Percentiles rank a stretch among this genome's conserved stretches.
Conservation (phyloP, 2,113 vertebrate species). For the Rousettus leschenaultii region DNA sequence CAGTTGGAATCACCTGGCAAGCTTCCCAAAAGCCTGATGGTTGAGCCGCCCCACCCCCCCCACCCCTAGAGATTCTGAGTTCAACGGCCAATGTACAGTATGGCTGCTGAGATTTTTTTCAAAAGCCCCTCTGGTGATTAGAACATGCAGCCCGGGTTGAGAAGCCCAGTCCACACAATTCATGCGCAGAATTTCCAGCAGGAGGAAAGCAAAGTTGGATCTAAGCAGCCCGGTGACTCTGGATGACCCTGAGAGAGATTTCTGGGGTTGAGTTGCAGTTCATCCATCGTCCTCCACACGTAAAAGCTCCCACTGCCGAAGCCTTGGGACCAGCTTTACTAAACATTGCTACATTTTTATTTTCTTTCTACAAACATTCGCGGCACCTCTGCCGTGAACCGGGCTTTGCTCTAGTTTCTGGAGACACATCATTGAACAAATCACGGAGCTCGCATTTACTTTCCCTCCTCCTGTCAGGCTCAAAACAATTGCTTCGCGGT, state of each 20-base stretch:
- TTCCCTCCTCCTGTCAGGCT: neutral
- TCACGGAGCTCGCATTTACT: neutral
- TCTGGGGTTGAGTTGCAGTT: neutral
- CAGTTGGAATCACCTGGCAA: neutral
- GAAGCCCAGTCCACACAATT: neutral
- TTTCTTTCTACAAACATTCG: neutral
- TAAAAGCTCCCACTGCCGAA: neutral
- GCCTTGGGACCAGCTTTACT: neutral
- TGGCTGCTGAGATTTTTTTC: neutral
- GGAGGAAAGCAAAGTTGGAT: neutral
- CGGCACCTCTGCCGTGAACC: neutral
- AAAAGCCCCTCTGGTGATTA: neutral
- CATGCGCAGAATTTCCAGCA: neutral
- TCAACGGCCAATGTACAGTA: neutral
- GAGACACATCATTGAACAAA: neutral
- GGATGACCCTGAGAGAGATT: neutral
- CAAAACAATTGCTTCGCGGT: neutral
- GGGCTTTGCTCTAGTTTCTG: neutral
- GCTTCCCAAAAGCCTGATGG: neutral
- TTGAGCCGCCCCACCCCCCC: neutral
- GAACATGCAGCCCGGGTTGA: neutral
- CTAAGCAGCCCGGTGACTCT: neutral
- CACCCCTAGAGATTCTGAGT: neutral
- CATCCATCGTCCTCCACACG: neutral
- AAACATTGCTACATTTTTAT: neutral